Evolutionary conservation across 2,797 vertebrate species (phyloP), one percentile per base, ranked within the genome.

Genomic region (Morus bassanus): DNA sequence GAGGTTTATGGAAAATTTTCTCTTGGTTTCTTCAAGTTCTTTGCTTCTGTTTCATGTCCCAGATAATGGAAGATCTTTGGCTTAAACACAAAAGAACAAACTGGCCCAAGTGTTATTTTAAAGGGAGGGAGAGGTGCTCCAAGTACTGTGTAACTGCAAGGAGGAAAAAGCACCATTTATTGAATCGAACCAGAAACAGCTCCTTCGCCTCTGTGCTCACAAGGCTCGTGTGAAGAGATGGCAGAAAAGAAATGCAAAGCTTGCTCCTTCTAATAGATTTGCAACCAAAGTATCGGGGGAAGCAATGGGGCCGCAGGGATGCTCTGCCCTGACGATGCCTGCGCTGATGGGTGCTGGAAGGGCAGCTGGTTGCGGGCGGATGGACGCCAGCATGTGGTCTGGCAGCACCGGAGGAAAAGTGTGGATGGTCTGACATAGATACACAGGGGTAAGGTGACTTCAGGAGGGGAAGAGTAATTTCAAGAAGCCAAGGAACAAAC

Each of bases 341-440:
- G 45, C 0, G 15, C 85, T 13, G 6, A 11, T 1, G 9, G 30
- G 28, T 11, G 45, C 27, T 5, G 0, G 23, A 39, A 22, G 14
- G 24, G 33, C n/a, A 9, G 76, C 18, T 7, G 69, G 70, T 8
- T 0, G 4, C 0, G 2, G 33, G 17, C 15, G 10, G 76, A 39
- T 1, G 5, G 50, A 37, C 0, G 1, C 21, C 22, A 30, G 63
- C 2, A 4, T 0, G 2, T 43, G 45, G 28, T 28, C 37, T 21
- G 39, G 39, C 46, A 61, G 57, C 0, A 2, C 27, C 2, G 2
- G 68, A 45, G 48, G 21, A 23, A 28, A 21, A n/a, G 56, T 7
- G 0, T 2, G 51, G 57, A 14, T 21, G 31, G 45, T 24, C 18
- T 23, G 70, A 8, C 5, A 14, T 7, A 7, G 11, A 30, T 11